Base-by-base conservation (phyloP, 2,888 invertebrate genomes). In the Scaptodrosophila latifasciaeformis region DNA sequence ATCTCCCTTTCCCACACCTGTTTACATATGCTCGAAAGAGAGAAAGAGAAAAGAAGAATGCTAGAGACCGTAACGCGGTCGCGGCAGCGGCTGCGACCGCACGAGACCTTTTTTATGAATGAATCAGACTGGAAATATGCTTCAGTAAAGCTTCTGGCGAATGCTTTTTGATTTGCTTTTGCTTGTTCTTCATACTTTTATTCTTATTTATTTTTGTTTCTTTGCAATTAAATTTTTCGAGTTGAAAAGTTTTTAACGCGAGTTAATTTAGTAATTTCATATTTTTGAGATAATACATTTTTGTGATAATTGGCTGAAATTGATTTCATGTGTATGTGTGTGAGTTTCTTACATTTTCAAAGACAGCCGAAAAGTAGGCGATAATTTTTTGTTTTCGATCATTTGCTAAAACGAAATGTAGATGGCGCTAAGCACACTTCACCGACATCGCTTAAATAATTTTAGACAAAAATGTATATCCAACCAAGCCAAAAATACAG, bases 71-170 rank as follows among this genome's bases (percentile, higher is more conserved):
- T 31, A 27, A 35, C 19, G 51, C 15, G 21, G n/a, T n/a, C n/a
- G n/a, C n/a, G n/a, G n/a, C n/a, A n/a, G n/a, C n/a, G n/a, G n/a
- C n/a, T n/a, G n/a, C n/a, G n/a, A n/a, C 21, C 27, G 15, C 27
- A 31, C 19, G 46, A 44, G 39, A 49, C 43, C 45, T 49, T 43
- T 55, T 60, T 74, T 65, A 62, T 76, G 82, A 81, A 82, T 80
- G 82, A 81, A 81, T 82, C 80, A 82, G 82, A 80, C 71, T 82
- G 81, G 82, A 82, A 82, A 80, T 49, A 59, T 72, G 54, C 58
- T 44, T 53, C 29, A 37, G 47, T 30, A 43, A 53, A 51, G 40
- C 30, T 46, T 12, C 19, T 21, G 9, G 21, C 29, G 39, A 39
- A 19, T 48, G 27, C 48, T 17, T 27, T 17, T 44, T n/a, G 39